Conservation (phyloP, 2,113 vertebrate species). For the Corvus moneduloides region DNA sequence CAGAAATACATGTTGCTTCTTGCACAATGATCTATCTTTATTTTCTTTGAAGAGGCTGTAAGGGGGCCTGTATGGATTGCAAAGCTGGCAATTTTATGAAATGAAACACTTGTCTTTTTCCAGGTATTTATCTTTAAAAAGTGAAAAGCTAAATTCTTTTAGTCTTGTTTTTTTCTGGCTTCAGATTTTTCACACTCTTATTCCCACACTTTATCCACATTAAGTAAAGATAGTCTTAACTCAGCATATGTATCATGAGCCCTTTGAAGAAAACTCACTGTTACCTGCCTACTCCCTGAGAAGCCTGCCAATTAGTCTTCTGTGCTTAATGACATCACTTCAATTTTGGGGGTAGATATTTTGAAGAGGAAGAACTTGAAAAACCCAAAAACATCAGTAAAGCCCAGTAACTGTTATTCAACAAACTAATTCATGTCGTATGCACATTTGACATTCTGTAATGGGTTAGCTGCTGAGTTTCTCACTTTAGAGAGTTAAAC, state of each 20-base stretch:
- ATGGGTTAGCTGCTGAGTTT: neutral
- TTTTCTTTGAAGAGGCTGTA: neutral
- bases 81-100: neutral
- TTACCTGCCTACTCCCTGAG: neutral
- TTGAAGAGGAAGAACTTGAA: neutral
- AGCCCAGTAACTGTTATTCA: constrained; percentile 13
- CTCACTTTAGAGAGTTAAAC: neutral
- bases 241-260: neutral
- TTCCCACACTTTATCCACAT: neutral
- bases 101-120: neutral
- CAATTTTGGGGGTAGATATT: neutral
- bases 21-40: neutral
- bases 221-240: neutral
- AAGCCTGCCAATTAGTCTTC: neutral
- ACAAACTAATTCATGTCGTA: neutral
- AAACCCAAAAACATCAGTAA: neutral
- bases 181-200: neutral
- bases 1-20: neutral
- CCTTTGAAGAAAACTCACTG: neutral
- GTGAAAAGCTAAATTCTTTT: neutral
- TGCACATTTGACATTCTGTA: neutral
- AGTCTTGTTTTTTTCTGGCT: neutral
- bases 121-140: neutral
- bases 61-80: neutral
- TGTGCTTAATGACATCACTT: neutral